phyloP scores from a whole-genome alignment of 2,888 invertebrate genomes.

The Zootermopsis nevadensis region DNA sequence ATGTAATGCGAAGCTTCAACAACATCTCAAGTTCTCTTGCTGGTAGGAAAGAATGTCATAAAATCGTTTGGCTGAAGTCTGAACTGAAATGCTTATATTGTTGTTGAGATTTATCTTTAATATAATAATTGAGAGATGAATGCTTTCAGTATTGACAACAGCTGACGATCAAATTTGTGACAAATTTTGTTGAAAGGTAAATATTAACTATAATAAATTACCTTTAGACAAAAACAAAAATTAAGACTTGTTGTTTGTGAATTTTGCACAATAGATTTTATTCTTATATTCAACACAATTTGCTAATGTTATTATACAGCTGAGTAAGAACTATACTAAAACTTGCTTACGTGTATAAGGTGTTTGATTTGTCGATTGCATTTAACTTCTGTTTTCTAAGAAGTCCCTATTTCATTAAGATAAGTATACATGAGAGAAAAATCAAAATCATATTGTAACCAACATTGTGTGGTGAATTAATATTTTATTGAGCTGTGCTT shows the following conservation, averaged over 20 bases:
- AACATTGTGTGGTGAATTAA: conserved; percentile 12
- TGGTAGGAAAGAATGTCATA: conserved; percentile 11
- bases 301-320: conserved; percentile 38
- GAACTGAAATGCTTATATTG: conserved; percentile 9
- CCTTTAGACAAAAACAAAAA: conserved; percentile 8
- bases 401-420: neutral
- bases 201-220: conserved; percentile 23
- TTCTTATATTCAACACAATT: conserved; percentile 42
- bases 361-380: conserved; percentile 18
- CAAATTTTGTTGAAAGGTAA: conserved; percentile 30
- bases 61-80: conserved; percentile 1
- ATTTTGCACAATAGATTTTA: conserved; percentile 40
- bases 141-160: neutral
- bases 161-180: conserved; percentile 7
- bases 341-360: conserved; percentile 7
- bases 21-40: conserved; percentile 43
- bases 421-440: conserved; percentile 38
- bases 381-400: conserved; percentile 31
- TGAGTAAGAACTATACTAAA: neutral
- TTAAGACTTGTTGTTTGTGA: conserved; percentile 39
- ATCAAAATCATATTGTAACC: conserved; percentile 32
- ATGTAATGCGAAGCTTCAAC: conserved; percentile 27
- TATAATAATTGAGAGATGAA: conserved; percentile 37
- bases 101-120: conserved; percentile 38
- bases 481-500: conserved; percentile 15